Percentiles rank a stretch among this genome's conserved stretches.
Evolutionary conservation across 2,797 vertebrate species (phyloP).

Genomic region (Hozukius guyotensis): DNA sequence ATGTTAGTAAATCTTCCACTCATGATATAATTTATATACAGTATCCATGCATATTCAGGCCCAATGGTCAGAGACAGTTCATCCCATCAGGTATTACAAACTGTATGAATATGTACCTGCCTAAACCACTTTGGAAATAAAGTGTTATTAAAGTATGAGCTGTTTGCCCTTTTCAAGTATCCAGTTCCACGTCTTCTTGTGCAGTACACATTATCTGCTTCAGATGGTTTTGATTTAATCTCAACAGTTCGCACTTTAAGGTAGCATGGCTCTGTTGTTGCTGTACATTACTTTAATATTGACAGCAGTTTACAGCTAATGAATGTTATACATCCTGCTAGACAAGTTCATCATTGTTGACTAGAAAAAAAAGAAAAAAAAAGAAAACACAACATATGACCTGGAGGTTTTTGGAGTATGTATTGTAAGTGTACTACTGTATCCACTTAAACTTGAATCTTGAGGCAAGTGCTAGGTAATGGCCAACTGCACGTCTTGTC

Average conservation of each 20-base stretch:
- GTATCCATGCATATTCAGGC: neutral
- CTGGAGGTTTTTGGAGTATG: conserved; percentile 84
- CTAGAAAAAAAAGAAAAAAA: neutral
- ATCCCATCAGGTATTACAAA: neutral
- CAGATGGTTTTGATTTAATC: conserved; percentile 78
- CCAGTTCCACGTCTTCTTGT: conserved; percentile 58
- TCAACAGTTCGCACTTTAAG: conserved; percentile 90
- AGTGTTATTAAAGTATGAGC: conserved; percentile 79
- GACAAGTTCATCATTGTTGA: conserved; percentile 75
- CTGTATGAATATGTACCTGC: neutral
- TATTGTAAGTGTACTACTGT: conserved; percentile 48
- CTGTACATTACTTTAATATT: conserved; percentile 80
- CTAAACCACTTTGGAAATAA: neutral
- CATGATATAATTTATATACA: neutral
- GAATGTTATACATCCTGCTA: conserved; percentile 87
- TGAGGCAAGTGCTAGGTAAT: conserved; percentile 55
- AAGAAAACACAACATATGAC: conserved; percentile 76
- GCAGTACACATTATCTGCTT: conserved; percentile 3
- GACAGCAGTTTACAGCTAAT: conserved; percentile 81
- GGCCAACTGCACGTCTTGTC: conserved; percentile 14
- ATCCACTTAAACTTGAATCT: conserved; percentile 64
- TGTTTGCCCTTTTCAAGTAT: conserved; percentile 61
- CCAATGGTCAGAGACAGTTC: neutral
- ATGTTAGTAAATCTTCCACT: neutral
- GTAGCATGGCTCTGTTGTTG: conserved; percentile 92